Conservation (phyloP, 1,140 invertebrate species). For the Polypedilum vanderplanki region DNA sequence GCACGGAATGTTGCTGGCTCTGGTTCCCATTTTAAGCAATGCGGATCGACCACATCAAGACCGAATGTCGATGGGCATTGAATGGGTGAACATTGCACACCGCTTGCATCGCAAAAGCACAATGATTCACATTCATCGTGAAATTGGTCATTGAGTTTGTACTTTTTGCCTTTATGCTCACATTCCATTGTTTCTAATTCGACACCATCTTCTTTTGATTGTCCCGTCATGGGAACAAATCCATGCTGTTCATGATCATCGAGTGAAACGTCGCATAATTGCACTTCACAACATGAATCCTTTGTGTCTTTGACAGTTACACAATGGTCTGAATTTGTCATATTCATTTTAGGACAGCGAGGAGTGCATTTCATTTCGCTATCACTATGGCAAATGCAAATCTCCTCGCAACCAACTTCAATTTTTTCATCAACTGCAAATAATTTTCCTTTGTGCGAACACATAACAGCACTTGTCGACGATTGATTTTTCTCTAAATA, state of each 20-base stretch:
- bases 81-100: slow-evolving; percentile 66
- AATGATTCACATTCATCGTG: slow-evolving; percentile 68
- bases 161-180: slow-evolving; percentile 37
- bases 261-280: slow-evolving; percentile 71
- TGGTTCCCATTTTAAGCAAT: slow-evolving; percentile 78
- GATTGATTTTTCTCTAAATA: neutral
- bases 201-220: slow-evolving; percentile 11
- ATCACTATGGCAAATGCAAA: slow-evolving; percentile 66
- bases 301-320: slow-evolving; percentile 64
- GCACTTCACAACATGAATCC: slow-evolving; percentile 75
- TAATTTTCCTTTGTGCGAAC: slow-evolving; percentile 66
- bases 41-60: slow-evolving; percentile 69
- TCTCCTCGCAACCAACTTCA: slow-evolving; percentile 68
- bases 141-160: slow-evolving; percentile 54
- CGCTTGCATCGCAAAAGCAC: slow-evolving; percentile 58
- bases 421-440: slow-evolving; percentile 63
- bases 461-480: slow-evolving; percentile 50
- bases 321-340: slow-evolving; percentile 54
- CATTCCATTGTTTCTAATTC: slow-evolving; percentile 32
- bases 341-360: slow-evolving; percentile 40
- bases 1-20: slow-evolving; percentile 63
- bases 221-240: slow-evolving; percentile 35
- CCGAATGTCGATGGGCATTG: slow-evolving; percentile 77
- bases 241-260: slow-evolving; percentile 56
- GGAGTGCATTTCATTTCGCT: slow-evolving; percentile 46